Base-by-base conservation (phyloP, 2,113 vertebrate genomes). In the Azemiops feae region DNA sequence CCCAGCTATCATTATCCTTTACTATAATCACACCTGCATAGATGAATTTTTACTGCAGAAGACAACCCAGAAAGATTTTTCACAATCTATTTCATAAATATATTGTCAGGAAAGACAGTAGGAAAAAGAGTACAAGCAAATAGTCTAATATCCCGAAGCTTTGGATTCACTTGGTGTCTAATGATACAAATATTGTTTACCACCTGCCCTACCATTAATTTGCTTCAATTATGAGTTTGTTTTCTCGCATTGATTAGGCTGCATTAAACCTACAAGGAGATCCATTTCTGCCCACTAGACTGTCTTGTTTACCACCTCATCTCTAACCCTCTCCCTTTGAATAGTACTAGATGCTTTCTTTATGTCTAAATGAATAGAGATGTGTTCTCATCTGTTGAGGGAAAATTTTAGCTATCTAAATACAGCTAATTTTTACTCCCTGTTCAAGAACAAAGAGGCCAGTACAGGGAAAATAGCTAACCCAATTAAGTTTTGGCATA, bases 401-500 rank as follows among this genome's bases (percentile, higher is more conserved):
- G 95, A 64, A 94, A 93, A 55, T 92, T 95, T 95, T 81, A 60
- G 64, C 96, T 96, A 91, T 90, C 58, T 91, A 93, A 89, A 93
- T 93, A 91, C 16, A 54, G 10, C 88, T 57, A 81, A 96, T 91
- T 94, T 96, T 88, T 55, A 64, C 34, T 95, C 92, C 87, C 64
- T 85, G 69, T 93, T 86, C 81, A 90, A 90, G 92, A 50, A 93
- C 23, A 88, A 92, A 94, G 91, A 91, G 89, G 91, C 88, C 94
- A 95, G 85, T 81, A 89, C 43, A 91, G 22, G 92, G 95, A 95
- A 55, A 92, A 55, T 92, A 94, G 95, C 93, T 95, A 60, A 91
- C 91, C 91, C 91, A 93, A 89, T 87, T 74, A 95, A 89, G 93
- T 96, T 96, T 94, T 93, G 53, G 89, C 95, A 89, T 95, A 92